Conservation (phyloP, 1,140 invertebrate genomes). For the Camponotus pennsylvanicus region DNA sequence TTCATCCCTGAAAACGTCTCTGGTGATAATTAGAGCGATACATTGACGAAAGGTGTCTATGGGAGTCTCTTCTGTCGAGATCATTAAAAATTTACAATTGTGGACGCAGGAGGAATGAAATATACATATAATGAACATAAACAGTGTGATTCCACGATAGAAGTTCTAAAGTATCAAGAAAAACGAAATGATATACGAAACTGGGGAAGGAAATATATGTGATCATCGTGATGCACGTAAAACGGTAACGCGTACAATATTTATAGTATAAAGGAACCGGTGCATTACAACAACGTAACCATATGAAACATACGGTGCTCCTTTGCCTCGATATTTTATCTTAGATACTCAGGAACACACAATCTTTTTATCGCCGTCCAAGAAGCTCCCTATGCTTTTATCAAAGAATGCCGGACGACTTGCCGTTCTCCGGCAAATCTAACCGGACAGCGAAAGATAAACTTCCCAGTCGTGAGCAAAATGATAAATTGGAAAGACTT, state of each 20-base stretch:
- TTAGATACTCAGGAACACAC: constrained; percentile 35
- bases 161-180: constrained; percentile 20
- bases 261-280: constrained; percentile 62
- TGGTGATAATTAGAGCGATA: constrained; percentile 67
- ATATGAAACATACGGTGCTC: constrained; percentile 69
- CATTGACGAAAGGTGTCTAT: constrained; percentile 40
- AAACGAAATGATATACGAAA: constrained; percentile 63
- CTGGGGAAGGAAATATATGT: constrained; percentile 43
- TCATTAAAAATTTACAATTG: constrained; percentile 3
- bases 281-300: constrained; percentile 58
- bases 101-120: not conserved
- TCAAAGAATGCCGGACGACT: constrained; percentile 40
- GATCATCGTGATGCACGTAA: constrained; percentile 69
- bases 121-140: not conserved
- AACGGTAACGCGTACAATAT: constrained; percentile 73
- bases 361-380: constrained; percentile 52
- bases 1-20: constrained; percentile 71
- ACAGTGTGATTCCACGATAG: constrained; percentile 30
- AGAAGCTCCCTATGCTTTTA: constrained; percentile 16
- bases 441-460: constrained; percentile 32
- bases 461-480: constrained; percentile 44
- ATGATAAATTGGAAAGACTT: constrained; percentile 37
- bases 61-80: constrained; percentile 22
- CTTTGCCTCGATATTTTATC: constrained; percentile 52
- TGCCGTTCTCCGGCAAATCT: constrained; percentile 27